phyloP scores from a whole-genome alignment of 2,113 vertebrate genomes.

The Hippocampus comes region DNA sequence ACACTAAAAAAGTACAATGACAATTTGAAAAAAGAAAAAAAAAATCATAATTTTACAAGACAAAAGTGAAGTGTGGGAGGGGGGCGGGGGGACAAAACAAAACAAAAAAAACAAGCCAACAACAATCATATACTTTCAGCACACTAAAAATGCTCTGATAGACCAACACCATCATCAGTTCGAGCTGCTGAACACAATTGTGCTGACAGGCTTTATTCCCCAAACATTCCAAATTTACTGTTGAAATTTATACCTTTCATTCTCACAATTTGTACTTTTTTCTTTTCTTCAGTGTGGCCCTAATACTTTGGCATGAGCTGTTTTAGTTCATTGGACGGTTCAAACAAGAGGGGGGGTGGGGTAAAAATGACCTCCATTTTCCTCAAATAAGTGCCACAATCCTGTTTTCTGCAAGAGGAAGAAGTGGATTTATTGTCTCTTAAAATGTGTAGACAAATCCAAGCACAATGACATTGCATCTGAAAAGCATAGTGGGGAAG shows the following conservation, averaged over 20 bases:
- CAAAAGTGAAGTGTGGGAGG: not conserved
- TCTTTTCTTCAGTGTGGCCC: not conserved
- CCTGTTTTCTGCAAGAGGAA: not conserved
- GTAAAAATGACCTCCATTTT: too few relatives aligned
- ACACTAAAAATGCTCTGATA: not conserved
- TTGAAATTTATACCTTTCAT: not conserved
- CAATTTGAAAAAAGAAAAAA: not conserved
- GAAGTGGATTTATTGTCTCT: constrained; percentile 40
- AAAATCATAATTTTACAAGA: not conserved
- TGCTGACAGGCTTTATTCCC: not conserved
- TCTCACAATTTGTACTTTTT: not conserved
- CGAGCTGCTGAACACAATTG: not conserved
- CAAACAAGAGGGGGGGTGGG: not conserved
- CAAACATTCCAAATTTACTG: not conserved
- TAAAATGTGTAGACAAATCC: constrained; percentile 53
- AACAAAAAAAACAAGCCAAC: not conserved
- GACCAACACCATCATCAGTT: not conserved
- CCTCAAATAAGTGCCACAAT: not conserved
- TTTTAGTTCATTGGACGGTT: not conserved
- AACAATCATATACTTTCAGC: too few relatives aligned
- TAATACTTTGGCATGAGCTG: not conserved
- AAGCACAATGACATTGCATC: constrained; percentile 33
- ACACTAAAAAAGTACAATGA: not conserved
- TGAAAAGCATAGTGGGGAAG: not conserved
- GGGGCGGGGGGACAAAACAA: not conserved